Evolutionary conservation across 2,113 vertebrate genomes (phyloP), one percentile per base, ranked within the genome.

Genomic region (Pachycephala philippinensis): DNA sequence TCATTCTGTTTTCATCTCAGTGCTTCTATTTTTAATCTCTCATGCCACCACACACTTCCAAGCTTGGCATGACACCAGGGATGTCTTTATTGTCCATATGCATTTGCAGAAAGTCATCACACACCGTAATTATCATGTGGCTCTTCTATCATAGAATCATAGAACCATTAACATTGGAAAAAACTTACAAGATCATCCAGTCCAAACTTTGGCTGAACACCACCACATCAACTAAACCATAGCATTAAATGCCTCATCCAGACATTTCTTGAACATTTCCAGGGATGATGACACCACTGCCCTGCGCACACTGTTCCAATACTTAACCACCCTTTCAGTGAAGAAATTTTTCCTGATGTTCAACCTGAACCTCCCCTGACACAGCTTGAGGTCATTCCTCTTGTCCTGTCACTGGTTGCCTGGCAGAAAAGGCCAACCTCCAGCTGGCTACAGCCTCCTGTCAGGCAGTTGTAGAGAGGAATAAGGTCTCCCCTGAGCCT

Each of bases 181-280:
- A 76, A 53, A 2, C 6, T 53, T 69, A 42, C 0, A 2, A 61
- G 30, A 42, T 27, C 40, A 22, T 40, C 0, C 0, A 69, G 17
- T 31, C 26, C 30, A 47, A 3, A 22, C 47, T 54, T 61, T 42
- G 30, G 21, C 24, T 12, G 6, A 61, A 23, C 47, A 61, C 10
- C 5, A 30, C 20, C 24, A 35, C 13, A 39, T 27, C 26, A 76
- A 42, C 30, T 40, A 61, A 69, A 47, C n/a, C 30, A 54, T 2
- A 31, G 8, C 17, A 35, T 66, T 54, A 76, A 76, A 30, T 35
- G 24, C 21, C n/a, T 61, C 16, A 10, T 68, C 5, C n/a, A 60
- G n/a, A 40, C 11, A 40, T n/a, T 75, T 75, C 20, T 53, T 68
- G 8, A 45, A 52, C 20, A 30, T n/a, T 82, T 60, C 13, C 28